Evolutionary conservation across 2,888 invertebrate genomes (phyloP).

Genomic region (Cephus runcator): DNA sequence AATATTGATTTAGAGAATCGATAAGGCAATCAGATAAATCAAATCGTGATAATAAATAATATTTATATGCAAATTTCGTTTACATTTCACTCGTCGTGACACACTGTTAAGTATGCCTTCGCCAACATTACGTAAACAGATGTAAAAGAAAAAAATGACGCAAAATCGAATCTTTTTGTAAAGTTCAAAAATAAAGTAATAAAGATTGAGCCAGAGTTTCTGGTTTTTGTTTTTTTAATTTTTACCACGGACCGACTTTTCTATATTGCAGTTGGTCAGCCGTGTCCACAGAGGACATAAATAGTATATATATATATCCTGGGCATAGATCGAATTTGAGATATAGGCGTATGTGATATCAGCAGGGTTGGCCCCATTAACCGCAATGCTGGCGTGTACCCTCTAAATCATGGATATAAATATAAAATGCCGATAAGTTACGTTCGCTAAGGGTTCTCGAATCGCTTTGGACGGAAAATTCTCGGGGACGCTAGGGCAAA

Average conservation of each 20-base stretch:
- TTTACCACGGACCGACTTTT: not conserved
- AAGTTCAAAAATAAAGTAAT: too few species aligned
- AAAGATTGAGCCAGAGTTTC: not conserved
- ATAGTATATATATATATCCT: not conserved
- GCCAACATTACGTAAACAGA: too few species aligned
- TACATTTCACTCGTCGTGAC: too few species aligned
- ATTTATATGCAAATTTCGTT: too few species aligned
- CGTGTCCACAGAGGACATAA: not conserved
- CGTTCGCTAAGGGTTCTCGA: not conserved
- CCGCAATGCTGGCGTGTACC: not conserved
- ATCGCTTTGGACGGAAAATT: not conserved
- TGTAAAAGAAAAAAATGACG: too few species aligned
- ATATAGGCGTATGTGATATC: not conserved
- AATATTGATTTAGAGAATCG: too few species aligned
- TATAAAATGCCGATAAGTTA: conserved; percentile 6
- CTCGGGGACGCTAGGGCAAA: not conserved
- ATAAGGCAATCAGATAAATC: too few species aligned
- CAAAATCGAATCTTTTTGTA: too few species aligned
- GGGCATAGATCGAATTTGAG: not conserved
- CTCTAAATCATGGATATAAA: conserved; percentile 5
- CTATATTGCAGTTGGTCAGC: not conserved
- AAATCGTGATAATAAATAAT: too few species aligned
- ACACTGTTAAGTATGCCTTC: too few species aligned
- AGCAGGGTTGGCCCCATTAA: not conserved
- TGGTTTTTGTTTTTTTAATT: not conserved